phyloP scores from a whole-genome alignment of 2,888 invertebrate genomes.

The Caenorhabditis virilis region DNA sequence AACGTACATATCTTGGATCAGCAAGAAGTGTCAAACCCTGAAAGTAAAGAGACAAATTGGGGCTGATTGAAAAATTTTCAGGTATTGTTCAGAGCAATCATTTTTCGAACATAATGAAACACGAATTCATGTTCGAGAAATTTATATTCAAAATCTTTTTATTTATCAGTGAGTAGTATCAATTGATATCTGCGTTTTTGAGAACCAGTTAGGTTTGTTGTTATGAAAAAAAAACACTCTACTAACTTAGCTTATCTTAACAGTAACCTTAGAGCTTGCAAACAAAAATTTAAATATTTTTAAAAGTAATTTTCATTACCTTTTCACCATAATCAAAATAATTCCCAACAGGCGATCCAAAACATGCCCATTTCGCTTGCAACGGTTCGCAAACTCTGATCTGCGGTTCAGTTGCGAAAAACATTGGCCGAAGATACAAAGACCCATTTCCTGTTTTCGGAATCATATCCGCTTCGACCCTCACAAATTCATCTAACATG shows the following conservation, averaged over 20 bases:
- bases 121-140: too few species aligned
- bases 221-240: too few species aligned
- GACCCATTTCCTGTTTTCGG: constrained; percentile 84
- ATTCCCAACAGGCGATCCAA: constrained; percentile 87
- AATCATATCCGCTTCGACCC: constrained; percentile 94
- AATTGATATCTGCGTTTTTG: too few species aligned
- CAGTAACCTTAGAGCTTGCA: too few species aligned
- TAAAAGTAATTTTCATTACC: too few species aligned
- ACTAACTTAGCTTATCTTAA: too few species aligned
- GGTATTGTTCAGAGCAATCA: too few species aligned
- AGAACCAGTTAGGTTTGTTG: too few species aligned
- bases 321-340: constrained; percentile 75
- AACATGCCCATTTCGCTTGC: constrained; percentile 85
- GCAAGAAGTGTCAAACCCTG: constrained; percentile 81
- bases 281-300: too few species aligned
- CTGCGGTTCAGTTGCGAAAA: constrained; percentile 91
- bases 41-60: neutral
- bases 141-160: too few species aligned
- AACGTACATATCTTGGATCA: constrained; percentile 80
- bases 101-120: too few species aligned
- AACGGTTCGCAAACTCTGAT: constrained; percentile 76
- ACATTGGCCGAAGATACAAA: constrained; percentile 90
- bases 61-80: neutral
- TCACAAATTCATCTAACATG: constrained; percentile 74
- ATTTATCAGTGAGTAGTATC: too few species aligned